phyloP scores from a whole-genome alignment of 2,113 vertebrate species.

The Megaceryle torquata region DNA sequence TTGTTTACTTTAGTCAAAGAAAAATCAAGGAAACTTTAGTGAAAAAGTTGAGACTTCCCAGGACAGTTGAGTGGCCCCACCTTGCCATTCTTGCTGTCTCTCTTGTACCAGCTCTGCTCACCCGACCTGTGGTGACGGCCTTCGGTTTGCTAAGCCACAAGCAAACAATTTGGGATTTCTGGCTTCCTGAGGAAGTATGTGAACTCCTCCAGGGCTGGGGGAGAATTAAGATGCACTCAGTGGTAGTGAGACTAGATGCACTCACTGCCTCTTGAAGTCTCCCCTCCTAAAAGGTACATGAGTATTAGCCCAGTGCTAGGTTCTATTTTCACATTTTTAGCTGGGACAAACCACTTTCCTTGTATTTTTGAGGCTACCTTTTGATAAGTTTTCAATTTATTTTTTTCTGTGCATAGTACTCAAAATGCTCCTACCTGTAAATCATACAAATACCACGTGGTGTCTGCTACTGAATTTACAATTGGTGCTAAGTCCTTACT shows the following conservation, averaged over 20 bases:
- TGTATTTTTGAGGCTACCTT: not conserved
- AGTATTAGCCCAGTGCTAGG: not conserved
- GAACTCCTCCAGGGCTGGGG: not conserved
- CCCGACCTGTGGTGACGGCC: not conserved
- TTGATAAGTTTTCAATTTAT: not conserved
- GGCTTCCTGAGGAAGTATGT: not conserved
- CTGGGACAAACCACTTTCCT: not conserved
- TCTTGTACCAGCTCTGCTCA: not conserved
- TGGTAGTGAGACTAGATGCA: not conserved
- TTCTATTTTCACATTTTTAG: not conserved
- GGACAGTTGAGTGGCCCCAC: not conserved
- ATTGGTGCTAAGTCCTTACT: not conserved
- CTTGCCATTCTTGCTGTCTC: not conserved
- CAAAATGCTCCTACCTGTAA: not conserved
- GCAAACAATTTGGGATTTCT: not conserved
- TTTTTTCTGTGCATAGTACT: not conserved
- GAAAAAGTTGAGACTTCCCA: not conserved
- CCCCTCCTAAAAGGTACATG: accelerated
- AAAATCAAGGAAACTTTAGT: not conserved
- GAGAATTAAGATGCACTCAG: not conserved
- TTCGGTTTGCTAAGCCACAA: not conserved
- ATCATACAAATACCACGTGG: not conserved
- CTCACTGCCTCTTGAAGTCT: not conserved
- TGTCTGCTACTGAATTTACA: not conserved
- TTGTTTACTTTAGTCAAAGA: not conserved